A percentile compares a stretch with the other conserved stretches of the same genome.
Evolutionary conservation across 2,888 invertebrate genomes (phyloP).

Genomic region (Argyresthia goedartella): DNA sequence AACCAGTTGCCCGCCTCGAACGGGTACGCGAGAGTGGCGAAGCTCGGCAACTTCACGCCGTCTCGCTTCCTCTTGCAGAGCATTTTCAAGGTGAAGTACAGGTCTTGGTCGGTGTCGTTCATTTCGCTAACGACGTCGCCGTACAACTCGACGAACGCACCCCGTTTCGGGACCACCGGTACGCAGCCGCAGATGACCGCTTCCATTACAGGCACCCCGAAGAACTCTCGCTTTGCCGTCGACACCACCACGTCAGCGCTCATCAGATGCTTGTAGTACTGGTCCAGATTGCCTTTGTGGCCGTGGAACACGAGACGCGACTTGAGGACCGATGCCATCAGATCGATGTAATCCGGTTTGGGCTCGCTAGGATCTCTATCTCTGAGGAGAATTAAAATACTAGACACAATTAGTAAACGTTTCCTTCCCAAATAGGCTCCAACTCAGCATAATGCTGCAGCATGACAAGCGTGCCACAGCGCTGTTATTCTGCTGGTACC

Average conservation of each 20-base stretch:
- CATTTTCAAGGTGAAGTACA: slow-evolving; percentile 64
- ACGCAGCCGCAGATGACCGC: slow-evolving; percentile 78
- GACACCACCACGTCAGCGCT: slow-evolving; percentile 77
- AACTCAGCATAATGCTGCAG: no score
- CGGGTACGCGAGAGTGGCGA: slow-evolving; percentile 5
- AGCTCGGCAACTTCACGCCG: slow-evolving; percentile 2
- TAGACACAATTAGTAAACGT: no score
- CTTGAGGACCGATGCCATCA: slow-evolving; percentile 54
- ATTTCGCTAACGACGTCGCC: slow-evolving; percentile 60
- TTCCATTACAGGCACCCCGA: slow-evolving; percentile 81
- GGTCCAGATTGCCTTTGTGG: slow-evolving; percentile 58
- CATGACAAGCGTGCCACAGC: no score
- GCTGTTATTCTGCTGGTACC: no score
- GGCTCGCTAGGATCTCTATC: slow-evolving; percentile 74
- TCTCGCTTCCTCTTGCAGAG: slow-evolving; percentile 8
- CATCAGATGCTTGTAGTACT: slow-evolving; percentile 69
- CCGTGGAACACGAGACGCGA: slow-evolving; percentile 72
- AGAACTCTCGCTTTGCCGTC: slow-evolving; percentile 82
- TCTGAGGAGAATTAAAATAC: no score
- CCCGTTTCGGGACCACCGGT: slow-evolving; percentile 75
- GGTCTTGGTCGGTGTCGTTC: slow-evolving; percentile 69
- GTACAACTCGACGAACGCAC: slow-evolving; percentile 82
- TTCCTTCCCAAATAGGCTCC: no score
- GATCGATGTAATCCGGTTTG: slow-evolving; percentile 71
- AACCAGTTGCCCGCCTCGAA: slow-evolving; percentile 8